Evolutionary conservation across 2,797 vertebrate species (phyloP), one percentile per base, ranked within the genome.

Genomic region (Oreochromis grahami): DNA sequence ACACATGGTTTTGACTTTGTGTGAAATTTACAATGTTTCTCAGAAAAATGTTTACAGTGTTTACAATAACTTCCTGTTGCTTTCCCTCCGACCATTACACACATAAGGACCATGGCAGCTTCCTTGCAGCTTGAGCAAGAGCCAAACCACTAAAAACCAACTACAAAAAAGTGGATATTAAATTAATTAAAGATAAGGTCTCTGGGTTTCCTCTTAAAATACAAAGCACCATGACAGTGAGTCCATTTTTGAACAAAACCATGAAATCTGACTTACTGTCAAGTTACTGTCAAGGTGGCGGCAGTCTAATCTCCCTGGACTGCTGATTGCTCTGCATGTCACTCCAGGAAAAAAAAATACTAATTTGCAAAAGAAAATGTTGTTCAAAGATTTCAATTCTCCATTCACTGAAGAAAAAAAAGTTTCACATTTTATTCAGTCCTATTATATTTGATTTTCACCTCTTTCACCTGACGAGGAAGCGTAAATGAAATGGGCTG

Each of bases 1-100:
- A 19, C 52, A 36, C 0, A 0, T 24, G 41, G 15, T 6, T 72
- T 1, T 3, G 1, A 34, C 51, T 26, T 50, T 50, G 34, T 26
- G 41, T 29, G 41, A 11, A 70, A 11, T 45, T 17, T 70, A 26
- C 10, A 36, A 11, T 0, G 8, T 4, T 41, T 43, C 13, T 43
- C 7, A 24, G 12, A 68, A 24, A 68, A 6, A 41, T 70, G 36
- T 41, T 41, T 14, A 41, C n/a, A 43, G 36, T 43, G 63, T 70
- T 26, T 36, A 36, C 17, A 36, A 11, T 34, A 26, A 17, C 41
- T 48, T 72, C 24, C 68, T 19, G 36, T 2, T 41, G n/a, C 36
- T 15, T 19, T 72, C 68, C 24, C 65, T 29, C 21, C 34, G 4
- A 36, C 58, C 58, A 38, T 13, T 2, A 63, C 58, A 63, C 58